A percentile compares a stretch with the other conserved stretches of the same genome.
Conservation (phyloP, 1,140 invertebrate species). For the Aphis gossypii region DNA sequence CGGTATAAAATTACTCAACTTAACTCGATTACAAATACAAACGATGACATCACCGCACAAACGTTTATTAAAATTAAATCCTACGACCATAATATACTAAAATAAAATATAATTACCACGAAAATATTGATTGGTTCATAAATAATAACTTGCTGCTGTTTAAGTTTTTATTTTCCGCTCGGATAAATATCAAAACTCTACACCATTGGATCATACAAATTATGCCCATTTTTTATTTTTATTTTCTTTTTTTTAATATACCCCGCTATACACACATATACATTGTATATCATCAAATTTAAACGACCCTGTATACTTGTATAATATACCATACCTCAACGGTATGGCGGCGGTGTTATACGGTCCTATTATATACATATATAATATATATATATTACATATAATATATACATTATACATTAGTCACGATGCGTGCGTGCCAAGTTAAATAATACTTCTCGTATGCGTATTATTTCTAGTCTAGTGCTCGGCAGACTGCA, state of each 20-base stretch:
- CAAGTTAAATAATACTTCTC: conserved; percentile 28
- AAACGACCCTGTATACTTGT: not conserved
- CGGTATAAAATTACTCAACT: not conserved
- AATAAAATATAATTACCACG: not conserved
- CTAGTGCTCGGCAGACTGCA: conserved; percentile 28
- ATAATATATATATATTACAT: not conserved
- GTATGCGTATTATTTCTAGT: conserved; percentile 34
- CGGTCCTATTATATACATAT: not conserved
- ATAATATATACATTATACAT: conserved; percentile 1
- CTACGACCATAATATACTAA: not conserved
- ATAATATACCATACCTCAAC: not conserved
- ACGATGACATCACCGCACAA: not conserved
- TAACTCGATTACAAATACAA: not conserved
- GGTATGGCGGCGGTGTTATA: not conserved
- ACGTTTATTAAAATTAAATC: not conserved
- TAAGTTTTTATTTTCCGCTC: not conserved
- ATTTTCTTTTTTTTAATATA: not conserved
- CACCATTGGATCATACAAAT: not conserved
- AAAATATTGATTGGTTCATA: not conserved
- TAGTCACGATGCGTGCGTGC: conserved; percentile 2
- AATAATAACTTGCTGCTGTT: conserved; percentile 3
- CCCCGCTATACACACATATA: not conserved
- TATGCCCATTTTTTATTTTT: too few relatives aligned
- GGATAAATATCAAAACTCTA: not conserved
- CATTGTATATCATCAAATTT: not conserved